phyloP scores from a whole-genome alignment of 35 echinoderm and acorn worm genomes.

The Apostichopus japonicus region DNA sequence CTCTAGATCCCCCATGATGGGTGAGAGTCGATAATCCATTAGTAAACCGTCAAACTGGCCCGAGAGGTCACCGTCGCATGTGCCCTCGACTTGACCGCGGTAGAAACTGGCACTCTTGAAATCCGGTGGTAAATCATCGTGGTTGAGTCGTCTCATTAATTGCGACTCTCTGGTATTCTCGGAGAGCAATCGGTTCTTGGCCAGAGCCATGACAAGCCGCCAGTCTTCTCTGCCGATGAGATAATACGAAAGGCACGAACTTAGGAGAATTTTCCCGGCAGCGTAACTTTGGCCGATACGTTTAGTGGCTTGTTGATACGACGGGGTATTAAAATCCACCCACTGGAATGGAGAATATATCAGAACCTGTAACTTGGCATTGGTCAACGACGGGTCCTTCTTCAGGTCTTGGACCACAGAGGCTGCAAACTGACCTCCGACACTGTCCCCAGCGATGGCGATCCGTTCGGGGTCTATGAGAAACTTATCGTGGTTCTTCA shows the following conservation, averaged over 20 bases:
- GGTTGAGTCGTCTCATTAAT: neutral
- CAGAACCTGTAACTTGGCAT: slow-evolving; percentile 66
- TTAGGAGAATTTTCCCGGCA: neutral
- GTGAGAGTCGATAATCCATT: slow-evolving; percentile 22
- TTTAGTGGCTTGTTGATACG: neutral
- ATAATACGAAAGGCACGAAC: neutral
- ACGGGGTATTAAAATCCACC: slow-evolving; percentile 41
- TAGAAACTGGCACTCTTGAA: neutral
- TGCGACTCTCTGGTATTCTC: neutral
- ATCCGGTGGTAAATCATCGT: neutral
- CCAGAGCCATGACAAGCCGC: neutral
- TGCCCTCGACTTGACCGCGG: neutral
- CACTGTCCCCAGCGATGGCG: slow-evolving; percentile 71
- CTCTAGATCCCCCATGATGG: slow-evolving; percentile 18
- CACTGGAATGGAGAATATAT: slow-evolving; percentile 62
- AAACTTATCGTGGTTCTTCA: slow-evolving; percentile 52
- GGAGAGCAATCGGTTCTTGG: neutral
- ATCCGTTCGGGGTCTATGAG: slow-evolving; percentile 61
- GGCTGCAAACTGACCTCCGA: slow-evolving; percentile 64
- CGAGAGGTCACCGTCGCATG: neutral
- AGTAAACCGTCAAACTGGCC: neutral
- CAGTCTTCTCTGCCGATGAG: slow-evolving; percentile 16
- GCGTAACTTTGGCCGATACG: neutral
- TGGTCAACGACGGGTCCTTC: slow-evolving; percentile 41
- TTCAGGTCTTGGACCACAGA: slow-evolving; percentile 53